Percentiles rank a stretch among this genome's conserved stretches.
Evolutionary conservation across 2,797 vertebrate species (phyloP).

Genomic region (Lepus oiostolus): DNA sequence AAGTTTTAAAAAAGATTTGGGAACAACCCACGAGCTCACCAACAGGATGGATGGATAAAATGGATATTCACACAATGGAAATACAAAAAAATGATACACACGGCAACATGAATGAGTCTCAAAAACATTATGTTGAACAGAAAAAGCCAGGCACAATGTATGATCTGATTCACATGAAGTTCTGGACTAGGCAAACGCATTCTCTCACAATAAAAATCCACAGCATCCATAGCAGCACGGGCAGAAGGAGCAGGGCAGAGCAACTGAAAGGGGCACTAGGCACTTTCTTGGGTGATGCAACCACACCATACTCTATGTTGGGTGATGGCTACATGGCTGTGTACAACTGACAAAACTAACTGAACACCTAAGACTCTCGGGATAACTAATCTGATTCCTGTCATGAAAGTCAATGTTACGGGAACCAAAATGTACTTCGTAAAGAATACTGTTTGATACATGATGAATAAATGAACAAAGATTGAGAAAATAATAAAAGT

Average conservation of each 20-base stretch:
- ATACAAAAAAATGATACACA: conserved; percentile 30
- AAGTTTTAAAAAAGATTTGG: conserved; percentile 30
- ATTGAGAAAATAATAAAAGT: not conserved
- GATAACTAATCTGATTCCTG: not conserved
- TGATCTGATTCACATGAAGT: conserved; percentile 12
- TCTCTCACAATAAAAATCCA: conserved; percentile 25
- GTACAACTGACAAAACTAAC: not conserved
- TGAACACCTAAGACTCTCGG: not conserved
- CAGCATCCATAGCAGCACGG: too few species aligned
- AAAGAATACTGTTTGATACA: not conserved
- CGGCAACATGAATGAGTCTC: not conserved
- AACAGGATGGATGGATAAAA: not conserved
- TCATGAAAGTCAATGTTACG: not conserved
- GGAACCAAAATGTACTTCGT: not conserved
- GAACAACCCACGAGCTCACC: not conserved
- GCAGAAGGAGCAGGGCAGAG: not conserved
- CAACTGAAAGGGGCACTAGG: not conserved
- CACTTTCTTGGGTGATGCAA: not conserved
- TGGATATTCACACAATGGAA: not conserved
- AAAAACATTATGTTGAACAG: not conserved
- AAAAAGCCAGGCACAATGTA: conserved; percentile 34
- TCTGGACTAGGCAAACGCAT: conserved; percentile 33
- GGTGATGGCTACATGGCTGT: not conserved
- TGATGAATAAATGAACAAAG: not conserved
- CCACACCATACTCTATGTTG: not conserved